These are phyloP conservation scores for Oscheius sp. DNA, from an alignment of 2,888 invertebrate genomes.

Conservation along the genomic window DNA sequence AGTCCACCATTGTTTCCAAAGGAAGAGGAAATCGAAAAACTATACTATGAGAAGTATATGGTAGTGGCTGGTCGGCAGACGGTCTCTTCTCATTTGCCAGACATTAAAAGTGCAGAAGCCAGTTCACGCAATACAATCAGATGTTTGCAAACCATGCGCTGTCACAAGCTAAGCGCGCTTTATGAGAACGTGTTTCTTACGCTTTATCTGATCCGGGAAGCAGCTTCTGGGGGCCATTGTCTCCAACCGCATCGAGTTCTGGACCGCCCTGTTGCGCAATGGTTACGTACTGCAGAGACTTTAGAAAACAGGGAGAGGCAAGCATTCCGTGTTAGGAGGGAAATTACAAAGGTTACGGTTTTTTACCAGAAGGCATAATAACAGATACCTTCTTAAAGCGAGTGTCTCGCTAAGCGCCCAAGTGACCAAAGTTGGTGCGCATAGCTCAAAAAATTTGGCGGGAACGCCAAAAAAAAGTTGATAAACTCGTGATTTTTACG, in stretches of 20 bases:
- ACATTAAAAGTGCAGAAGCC: slow-evolving; percentile 29
- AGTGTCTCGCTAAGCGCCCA: no score
- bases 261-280: slow-evolving; percentile 28
- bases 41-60: background rate
- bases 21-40: background rate
- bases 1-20: background rate
- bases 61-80: background rate
- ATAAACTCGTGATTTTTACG: no score
- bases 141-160: slow-evolving; percentile 39
- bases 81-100: slow-evolving; percentile 13
- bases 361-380: no score
- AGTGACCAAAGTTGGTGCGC: no score
- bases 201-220: slow-evolving; percentile 38
- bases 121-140: slow-evolving; percentile 40
- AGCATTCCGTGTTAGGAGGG: no score
- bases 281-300: slow-evolving; percentile 16
- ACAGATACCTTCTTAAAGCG: no score
- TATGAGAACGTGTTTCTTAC: slow-evolving; percentile 35
- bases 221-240: slow-evolving; percentile 30
- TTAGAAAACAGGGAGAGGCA: background rate
- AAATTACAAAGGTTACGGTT: no score
- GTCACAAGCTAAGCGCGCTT: slow-evolving; percentile 34
- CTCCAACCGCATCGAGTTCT: slow-evolving; percentile 34
- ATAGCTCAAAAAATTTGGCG: no score
- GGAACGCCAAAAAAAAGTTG: no score